A percentile compares a stretch with the other conserved stretches of the same genome.
phyloP scores from a whole-genome alignment of 2,113 vertebrate genomes.

The Chamaetylas fuelleborni region DNA sequence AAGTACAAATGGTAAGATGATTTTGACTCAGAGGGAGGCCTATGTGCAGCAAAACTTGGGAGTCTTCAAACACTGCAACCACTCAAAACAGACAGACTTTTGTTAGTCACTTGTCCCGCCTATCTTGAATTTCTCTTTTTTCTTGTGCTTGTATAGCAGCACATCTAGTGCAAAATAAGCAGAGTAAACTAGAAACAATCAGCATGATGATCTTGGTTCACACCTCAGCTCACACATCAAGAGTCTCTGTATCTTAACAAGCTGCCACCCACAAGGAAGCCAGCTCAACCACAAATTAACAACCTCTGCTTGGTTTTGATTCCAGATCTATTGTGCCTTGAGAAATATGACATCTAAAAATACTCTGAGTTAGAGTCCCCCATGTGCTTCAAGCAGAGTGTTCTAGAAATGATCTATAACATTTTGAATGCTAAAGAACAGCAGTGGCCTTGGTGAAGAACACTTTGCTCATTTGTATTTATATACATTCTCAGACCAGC shows the following conservation, averaged over 20 bases:
- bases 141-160: background rate
- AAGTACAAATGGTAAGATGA: background rate
- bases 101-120: background rate
- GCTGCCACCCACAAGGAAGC: background rate
- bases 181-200: background rate
- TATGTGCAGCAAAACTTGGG: background rate
- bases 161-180: background rate
- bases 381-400: background rate
- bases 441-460: background rate
- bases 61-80: background rate
- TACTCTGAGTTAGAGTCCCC: background rate
- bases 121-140: background rate
- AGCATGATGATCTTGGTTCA: background rate
- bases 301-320: background rate
- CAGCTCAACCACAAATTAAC: background rate
- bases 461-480: slow-evolving; percentile 17
- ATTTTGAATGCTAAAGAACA: background rate
- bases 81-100: background rate
- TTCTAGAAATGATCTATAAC: background rate
- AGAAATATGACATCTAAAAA: slow-evolving; percentile 11
- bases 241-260: background rate
- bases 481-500: background rate
- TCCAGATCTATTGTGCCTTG: background rate
- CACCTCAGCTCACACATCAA: background rate
- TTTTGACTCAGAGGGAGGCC: background rate